Evolutionary conservation across 2,797 vertebrate species (phyloP).

Genomic region (Hybognathus amarus): DNA sequence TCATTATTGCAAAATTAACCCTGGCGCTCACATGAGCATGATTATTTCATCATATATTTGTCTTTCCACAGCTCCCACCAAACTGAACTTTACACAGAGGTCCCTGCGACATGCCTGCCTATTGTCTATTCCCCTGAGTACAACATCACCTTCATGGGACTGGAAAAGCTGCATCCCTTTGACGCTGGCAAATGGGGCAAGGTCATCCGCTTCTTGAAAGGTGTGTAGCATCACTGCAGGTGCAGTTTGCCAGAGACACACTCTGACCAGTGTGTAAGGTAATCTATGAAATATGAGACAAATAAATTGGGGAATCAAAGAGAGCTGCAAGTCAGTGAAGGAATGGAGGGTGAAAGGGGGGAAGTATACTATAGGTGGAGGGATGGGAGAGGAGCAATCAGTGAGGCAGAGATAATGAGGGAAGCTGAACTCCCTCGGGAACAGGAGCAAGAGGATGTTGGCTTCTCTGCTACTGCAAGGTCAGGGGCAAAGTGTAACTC

Average conservation of each 20-base stretch:
- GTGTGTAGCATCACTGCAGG: conserved; percentile 66
- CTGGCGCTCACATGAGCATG: no score
- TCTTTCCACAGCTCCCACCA: conserved; percentile 78
- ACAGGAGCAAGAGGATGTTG: conserved; percentile 50
- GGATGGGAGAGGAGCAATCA: conserved; percentile 52
- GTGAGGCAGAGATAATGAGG: conserved; percentile 67
- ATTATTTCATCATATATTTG: background rate
- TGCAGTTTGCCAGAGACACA: background rate
- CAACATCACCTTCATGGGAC: conserved; percentile 96
- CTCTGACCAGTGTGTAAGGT: conserved; percentile 29
- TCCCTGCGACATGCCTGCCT: conserved; percentile 81
- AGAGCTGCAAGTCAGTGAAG: conserved; percentile 1
- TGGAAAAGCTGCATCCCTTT: conserved; percentile 96
- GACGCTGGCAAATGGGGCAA: conserved; percentile 98
- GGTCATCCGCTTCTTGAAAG: conserved; percentile 92
- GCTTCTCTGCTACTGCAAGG: conserved; percentile 59
- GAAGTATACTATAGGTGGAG: conserved; percentile 24
- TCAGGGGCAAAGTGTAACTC: conserved; percentile 56
- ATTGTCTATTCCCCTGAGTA: conserved; percentile 93
- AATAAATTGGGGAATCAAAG: conserved; percentile 24
- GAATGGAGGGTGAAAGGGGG: background rate
- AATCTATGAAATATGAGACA: conserved; percentile 28
- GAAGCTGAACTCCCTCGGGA: conserved; percentile 53
- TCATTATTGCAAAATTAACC: background rate
- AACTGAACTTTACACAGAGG: conserved; percentile 81